Evolutionary conservation across 2,113 vertebrate genomes (phyloP).

Genomic region (Nasalis larvatus): DNA sequence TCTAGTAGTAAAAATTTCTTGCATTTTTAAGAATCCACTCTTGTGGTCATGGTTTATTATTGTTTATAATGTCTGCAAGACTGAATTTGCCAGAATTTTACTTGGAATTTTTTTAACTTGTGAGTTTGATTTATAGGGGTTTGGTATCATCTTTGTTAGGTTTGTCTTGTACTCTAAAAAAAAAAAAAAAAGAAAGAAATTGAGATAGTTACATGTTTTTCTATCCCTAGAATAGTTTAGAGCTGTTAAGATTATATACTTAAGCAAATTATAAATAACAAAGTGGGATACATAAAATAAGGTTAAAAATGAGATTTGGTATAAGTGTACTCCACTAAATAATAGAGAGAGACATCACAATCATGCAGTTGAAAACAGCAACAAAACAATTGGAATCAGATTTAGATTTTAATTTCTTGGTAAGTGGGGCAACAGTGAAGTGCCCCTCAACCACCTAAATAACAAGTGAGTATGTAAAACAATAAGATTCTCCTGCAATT

Average conservation of each 20-base stretch:
- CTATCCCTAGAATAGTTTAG: background rate
- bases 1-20: background rate
- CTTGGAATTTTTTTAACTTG: background rate
- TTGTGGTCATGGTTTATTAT: background rate
- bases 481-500: background rate
- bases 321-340: background rate
- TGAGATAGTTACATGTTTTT: background rate
- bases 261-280: background rate
- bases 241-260: background rate
- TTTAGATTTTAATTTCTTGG: constrained; percentile 7
- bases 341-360: background rate
- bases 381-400: background rate
- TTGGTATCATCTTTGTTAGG: background rate
- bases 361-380: background rate
- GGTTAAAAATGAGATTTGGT: background rate
- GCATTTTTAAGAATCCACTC: background rate
- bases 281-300: background rate
- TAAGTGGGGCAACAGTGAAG: background rate
- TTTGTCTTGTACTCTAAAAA: background rate
- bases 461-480: background rate
- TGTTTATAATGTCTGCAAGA: background rate
- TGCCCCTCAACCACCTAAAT: background rate
- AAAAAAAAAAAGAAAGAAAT: background rate
- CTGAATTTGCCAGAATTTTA: background rate
- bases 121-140: background rate